Evolutionary conservation across 92 coral and sea anemone genomes (phyloP).

Genomic region (Porites divaricata): DNA sequence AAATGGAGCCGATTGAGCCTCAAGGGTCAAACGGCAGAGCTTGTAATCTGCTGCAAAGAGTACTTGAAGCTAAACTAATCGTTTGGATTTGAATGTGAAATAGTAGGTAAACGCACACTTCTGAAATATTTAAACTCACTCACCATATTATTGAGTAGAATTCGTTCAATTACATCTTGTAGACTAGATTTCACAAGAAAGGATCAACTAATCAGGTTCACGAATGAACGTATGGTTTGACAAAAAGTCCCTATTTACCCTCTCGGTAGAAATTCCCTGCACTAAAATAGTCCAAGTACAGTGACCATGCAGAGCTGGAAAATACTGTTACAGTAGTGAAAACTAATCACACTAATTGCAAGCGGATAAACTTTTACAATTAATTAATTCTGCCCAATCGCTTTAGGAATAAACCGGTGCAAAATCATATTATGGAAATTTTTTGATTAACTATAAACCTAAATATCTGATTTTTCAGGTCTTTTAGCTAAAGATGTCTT

Average conservation of each 20-base stretch:
- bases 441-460: neutral
- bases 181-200: neutral
- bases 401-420: neutral
- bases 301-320: neutral
- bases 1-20: constrained; percentile 7
- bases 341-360: neutral
- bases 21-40: neutral
- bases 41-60: neutral
- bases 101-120: neutral
- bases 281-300: neutral
- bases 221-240: no score
- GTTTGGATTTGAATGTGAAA: neutral
- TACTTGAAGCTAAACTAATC: neutral
- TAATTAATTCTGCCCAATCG: constrained; percentile 12
- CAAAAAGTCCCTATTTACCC: neutral
- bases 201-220: neutral
- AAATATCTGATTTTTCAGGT: constrained; percentile 5
- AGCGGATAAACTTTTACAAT: neutral
- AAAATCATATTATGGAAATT: neutral
- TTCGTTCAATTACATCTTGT: neutral
- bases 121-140: neutral
- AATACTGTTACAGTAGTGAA: neutral
- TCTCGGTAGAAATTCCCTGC: neutral
- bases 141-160: neutral
- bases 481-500: constrained; percentile 49